phyloP scores from a whole-genome alignment of 2,113 vertebrate species.

The Istiophorus platypterus region DNA sequence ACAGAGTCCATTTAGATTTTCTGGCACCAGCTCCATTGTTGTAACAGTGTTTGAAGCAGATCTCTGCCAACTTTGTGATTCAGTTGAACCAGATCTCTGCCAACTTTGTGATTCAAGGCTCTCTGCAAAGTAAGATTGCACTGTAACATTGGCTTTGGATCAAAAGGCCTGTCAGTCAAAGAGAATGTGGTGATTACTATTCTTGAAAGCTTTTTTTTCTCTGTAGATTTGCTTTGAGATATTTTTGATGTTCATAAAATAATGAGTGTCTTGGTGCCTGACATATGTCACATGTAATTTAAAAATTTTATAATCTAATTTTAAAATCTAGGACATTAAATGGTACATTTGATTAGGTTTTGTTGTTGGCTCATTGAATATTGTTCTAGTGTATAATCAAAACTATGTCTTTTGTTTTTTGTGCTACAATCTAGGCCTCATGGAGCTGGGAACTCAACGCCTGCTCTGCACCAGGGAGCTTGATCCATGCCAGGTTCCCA shows the following conservation, averaged over 20 bases:
- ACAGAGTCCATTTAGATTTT: background rate
- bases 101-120: too few relatives aligned
- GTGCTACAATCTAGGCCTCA: slow-evolving; percentile 75
- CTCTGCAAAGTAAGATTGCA: background rate
- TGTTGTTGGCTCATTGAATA: background rate
- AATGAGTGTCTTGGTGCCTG: too few relatives aligned
- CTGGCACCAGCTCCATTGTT: slow-evolving; percentile 12
- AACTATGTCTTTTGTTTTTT: slow-evolving; percentile 39
- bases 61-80: slow-evolving; percentile 9
- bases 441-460: slow-evolving; percentile 81
- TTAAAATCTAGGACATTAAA: background rate
- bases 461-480: slow-evolving; percentile 76
- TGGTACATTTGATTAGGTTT: background rate
- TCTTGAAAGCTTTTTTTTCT: background rate
- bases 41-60: slow-evolving; percentile 20
- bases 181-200: slow-evolving; percentile 13
- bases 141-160: background rate
- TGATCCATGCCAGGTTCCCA: slow-evolving; percentile 63
- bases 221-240: slow-evolving; percentile 13
- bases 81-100: too few relatives aligned
- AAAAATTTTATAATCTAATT: too few relatives aligned
- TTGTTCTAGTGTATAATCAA: background rate
- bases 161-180: slow-evolving; percentile 16
- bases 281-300: background rate
- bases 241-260: background rate